Evolutionary conservation across 2,888 invertebrate species (phyloP).

Genomic region (Parasteatoda lunata): DNA sequence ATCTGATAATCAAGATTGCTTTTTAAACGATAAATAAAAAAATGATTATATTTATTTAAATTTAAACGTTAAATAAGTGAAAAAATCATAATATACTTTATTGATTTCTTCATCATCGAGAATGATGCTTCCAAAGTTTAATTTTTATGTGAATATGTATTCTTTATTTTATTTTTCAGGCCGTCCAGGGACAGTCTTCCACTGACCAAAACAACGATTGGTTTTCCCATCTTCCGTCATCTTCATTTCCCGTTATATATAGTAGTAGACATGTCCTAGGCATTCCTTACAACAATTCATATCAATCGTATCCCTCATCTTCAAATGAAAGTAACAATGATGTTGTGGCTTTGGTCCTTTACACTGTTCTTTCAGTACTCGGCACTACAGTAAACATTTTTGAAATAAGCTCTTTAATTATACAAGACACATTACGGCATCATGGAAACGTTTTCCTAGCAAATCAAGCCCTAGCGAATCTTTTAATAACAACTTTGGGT

Average conservation of each 20-base stretch:
- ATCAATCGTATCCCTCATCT: slow-evolving; percentile 10
- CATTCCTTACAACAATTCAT: slow-evolving; percentile 28
- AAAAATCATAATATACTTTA: no score
- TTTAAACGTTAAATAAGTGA: no score
- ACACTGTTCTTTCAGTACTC: slow-evolving; percentile 64
- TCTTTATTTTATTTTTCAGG: slow-evolving; percentile 38
- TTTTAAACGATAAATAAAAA: no score
- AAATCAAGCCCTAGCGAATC: slow-evolving; percentile 69
- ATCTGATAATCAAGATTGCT: no score
- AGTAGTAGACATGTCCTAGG: slow-evolving; percentile 29
- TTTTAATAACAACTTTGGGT: slow-evolving; percentile 62
- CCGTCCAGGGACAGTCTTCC: slow-evolving; percentile 66
- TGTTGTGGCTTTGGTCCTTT: slow-evolving; percentile 63
- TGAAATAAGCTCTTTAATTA: slow-evolving; percentile 67
- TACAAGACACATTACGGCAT: slow-evolving; percentile 66
- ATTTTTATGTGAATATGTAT: no score
- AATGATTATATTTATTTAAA: no score
- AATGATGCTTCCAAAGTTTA: no score
- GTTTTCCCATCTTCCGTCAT: slow-evolving; percentile 43
- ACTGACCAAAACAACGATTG: slow-evolving; percentile 53
- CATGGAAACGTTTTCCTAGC: slow-evolving; percentile 68
- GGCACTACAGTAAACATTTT: slow-evolving; percentile 69
- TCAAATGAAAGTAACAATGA: slow-evolving; percentile 45
- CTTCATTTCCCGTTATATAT: slow-evolving; percentile 28
- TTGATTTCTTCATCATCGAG: no score